These are phyloP conservation scores for Hydractinia symbiolongicarpus DNA, from an alignment of 30 jellyfish, hydroid and myxozoan genomes.

Conservation along the genomic window DNA sequence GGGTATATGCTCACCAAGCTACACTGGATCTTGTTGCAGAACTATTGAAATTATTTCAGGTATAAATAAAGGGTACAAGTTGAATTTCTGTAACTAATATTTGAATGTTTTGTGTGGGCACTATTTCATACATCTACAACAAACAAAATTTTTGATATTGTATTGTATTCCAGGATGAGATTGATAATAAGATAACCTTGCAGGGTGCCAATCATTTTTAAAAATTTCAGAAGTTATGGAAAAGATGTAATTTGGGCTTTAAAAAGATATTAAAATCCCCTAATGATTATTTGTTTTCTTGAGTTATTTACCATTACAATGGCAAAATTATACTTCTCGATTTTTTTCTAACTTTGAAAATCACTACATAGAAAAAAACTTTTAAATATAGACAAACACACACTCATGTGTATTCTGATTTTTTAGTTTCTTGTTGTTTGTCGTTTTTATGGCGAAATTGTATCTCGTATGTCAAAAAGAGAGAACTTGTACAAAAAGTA, in stretches of 20 bases:
- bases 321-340: neutral
- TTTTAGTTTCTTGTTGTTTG: slow-evolving; percentile 24
- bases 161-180: too few species aligned
- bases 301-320: too few species aligned
- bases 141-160: too few species aligned
- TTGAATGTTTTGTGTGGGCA: too few species aligned
- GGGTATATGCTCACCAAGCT: slow-evolving; percentile 23
- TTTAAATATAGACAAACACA: neutral
- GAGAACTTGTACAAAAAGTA: slow-evolving; percentile 16
- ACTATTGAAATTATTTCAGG: slow-evolving; percentile 21
- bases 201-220: too few species aligned
- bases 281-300: too few species aligned
- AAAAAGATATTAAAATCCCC: too few species aligned
- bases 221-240: too few species aligned
- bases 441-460: slow-evolving; percentile 24
- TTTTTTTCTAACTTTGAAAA: neutral
- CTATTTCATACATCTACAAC: too few species aligned
- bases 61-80: neutral
- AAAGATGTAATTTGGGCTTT: too few species aligned
- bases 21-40: slow-evolving; percentile 12
- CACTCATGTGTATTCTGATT: neutral
- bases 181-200: too few species aligned
- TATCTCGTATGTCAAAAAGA: slow-evolving; percentile 18
- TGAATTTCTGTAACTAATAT: too few species aligned
- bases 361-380: neutral